Evolutionary conservation across 2,888 invertebrate species (phyloP), one percentile per base, ranked within the genome.

Genomic region (Drosophila picticornis): DNA sequence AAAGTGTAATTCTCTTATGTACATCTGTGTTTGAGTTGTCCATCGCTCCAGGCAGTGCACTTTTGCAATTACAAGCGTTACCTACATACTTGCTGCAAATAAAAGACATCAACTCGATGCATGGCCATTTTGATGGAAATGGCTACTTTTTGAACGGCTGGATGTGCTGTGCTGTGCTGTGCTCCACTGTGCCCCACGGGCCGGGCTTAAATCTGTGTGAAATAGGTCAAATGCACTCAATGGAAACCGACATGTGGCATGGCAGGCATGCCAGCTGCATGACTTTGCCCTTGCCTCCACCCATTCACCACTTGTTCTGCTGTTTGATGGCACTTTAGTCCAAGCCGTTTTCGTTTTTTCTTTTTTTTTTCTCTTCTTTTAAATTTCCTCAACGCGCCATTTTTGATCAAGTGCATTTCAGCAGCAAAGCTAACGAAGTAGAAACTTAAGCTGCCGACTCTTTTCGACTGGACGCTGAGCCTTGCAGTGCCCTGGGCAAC

Each of bases 361-460:
- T 34, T 11, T 19, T 56, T 51, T 52, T 40, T 38, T 55, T 55
- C 53, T 52, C 19, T 36, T 31, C 51, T 43, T 46, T 53, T 22
- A 36, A 61, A 73, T 76, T 78, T 81, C 25, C 69, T 53, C 69
- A 70, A 63, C 64, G 77, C 78, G 75, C 88, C 85, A 80, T 74
- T 83, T 87, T 88, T 82, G 90, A 88, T 83, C 85, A 81, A 85
- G 85, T 83, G 85, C 88, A 89, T 81, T 89, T 83, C 73, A 71
- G 70, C 74, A 75, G 52, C 60, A 72, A 71, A 84, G 56, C 77
- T 83, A 88, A 83, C 85, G 76, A 89, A 84, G 90, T 69, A 88
- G 90, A 87, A 87, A 89, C 77, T 76, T 66, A 74, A 81, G 77
- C 76, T 73, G 83, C 68, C 62, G 61, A 63, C 75, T 27, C n/a